Evolutionary conservation across 2,888 invertebrate species (phyloP).

Genomic region (Nephrotoma appendiculata): DNA sequence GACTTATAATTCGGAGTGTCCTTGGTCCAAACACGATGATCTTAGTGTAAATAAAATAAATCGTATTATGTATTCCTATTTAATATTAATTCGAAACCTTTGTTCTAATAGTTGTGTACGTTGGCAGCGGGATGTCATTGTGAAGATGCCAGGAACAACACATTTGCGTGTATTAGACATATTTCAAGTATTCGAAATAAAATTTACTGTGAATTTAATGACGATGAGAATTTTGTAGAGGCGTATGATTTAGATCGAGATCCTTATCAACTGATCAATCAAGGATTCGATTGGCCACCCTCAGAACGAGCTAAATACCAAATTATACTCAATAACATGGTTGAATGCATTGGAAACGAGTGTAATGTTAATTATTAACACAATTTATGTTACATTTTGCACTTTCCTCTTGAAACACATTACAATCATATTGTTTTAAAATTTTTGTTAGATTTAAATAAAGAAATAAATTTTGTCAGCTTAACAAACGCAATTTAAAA

Average conservation of each 20-base stretch:
- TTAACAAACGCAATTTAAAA: too few relatives aligned
- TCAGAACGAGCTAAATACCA: slow-evolving; percentile 38
- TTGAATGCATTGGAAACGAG: not conserved
- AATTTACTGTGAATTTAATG: slow-evolving; percentile 35
- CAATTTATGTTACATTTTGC: too few relatives aligned
- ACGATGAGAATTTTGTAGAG: slow-evolving; percentile 47
- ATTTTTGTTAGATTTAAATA: too few relatives aligned
- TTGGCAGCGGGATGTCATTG: slow-evolving; percentile 63
- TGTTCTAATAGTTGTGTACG: slow-evolving; percentile 44
- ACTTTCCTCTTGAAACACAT: too few relatives aligned
- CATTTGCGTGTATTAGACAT: slow-evolving; percentile 61
- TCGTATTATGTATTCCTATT: not conserved
- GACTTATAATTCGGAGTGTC: slow-evolving; percentile 46
- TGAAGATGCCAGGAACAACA: slow-evolving; percentile 72
- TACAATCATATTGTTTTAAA: too few relatives aligned
- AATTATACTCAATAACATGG: not conserved
- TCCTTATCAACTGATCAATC: slow-evolving; percentile 56
- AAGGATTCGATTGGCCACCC: slow-evolving; percentile 36
- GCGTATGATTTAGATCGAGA: slow-evolving; percentile 59
- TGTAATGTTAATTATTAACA: not conserved
- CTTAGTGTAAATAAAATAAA: slow-evolving; percentile 40
- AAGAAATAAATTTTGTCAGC: too few relatives aligned
- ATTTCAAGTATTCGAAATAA: slow-evolving; percentile 33
- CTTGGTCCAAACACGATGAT: slow-evolving; percentile 41
- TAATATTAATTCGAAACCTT: slow-evolving; percentile 1